Conservation (phyloP, 2,888 invertebrate species). For the Noctua janthe region DNA sequence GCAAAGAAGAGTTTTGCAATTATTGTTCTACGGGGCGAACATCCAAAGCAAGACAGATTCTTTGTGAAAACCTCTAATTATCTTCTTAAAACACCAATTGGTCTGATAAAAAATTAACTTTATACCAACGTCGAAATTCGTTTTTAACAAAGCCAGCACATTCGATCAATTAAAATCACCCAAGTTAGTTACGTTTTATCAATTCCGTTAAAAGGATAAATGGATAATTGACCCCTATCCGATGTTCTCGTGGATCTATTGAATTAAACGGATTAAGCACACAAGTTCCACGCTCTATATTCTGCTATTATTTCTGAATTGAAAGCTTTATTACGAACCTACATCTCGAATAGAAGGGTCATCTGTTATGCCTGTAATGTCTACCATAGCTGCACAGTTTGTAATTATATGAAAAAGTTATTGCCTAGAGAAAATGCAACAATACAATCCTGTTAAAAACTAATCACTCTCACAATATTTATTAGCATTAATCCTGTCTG, state of each 20-base stretch:
- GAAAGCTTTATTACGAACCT: constrained; percentile 62
- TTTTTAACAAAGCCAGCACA: constrained; percentile 84
- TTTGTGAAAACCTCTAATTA: constrained; percentile 60
- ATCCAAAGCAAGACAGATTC: neutral
- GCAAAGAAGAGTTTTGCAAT: neutral
- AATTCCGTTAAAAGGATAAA: constrained; percentile 90
- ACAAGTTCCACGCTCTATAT: constrained; percentile 81
- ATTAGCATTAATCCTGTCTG: constrained; percentile 9
- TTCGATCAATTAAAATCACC: constrained; percentile 88
- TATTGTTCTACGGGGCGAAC: neutral
- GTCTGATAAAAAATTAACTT: constrained; percentile 73
- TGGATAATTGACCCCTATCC: constrained; percentile 90
- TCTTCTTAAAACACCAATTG: constrained; percentile 57
- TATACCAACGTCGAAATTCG: constrained; percentile 79
- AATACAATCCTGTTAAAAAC: constrained; percentile 15
- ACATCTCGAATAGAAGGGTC: constrained; percentile 44
- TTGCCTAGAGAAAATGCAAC: constrained; percentile 10
- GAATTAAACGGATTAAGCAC: constrained; percentile 86
- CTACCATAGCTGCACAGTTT: constrained; percentile 4
- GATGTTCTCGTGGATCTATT: constrained; percentile 85
- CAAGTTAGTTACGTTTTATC: constrained; percentile 89
- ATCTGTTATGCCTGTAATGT: constrained; percentile 7
- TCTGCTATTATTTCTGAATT: constrained; percentile 67
- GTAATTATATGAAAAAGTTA: constrained; percentile 22
- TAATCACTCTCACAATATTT: constrained; percentile 12